Evolutionary conservation across 53 echinoderm and acorn worm genomes (phyloP).

Genomic region (Echinometra lucunter): DNA sequence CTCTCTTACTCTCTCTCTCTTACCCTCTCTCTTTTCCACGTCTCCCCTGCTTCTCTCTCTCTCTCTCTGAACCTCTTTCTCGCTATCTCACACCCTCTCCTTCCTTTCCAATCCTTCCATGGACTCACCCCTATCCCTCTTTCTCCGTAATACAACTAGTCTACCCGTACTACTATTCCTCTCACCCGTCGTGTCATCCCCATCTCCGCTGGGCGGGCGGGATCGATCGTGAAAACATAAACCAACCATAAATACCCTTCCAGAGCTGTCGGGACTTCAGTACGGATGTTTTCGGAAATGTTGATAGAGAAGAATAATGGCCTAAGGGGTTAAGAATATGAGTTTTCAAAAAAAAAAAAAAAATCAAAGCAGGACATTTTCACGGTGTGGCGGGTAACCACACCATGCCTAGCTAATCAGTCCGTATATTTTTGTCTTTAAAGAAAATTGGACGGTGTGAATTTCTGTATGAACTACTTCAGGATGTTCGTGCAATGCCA

Average conservation of each 20-base stretch:
- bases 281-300: conserved; percentile 32
- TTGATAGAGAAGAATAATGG: conserved; percentile 22
- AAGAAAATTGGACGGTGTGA: background rate
- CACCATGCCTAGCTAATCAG: background rate
- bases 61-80: background rate
- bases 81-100: background rate
- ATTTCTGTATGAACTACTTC: background rate
- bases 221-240: conserved; percentile 26
- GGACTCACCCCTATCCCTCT: background rate
- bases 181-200: background rate
- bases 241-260: conserved; percentile 25
- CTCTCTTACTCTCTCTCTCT: background rate
- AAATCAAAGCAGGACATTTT: background rate
- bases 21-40: background rate
- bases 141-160: background rate
- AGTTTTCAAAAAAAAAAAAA: background rate
- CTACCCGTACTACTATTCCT: background rate
- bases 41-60: background rate
- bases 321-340: background rate
- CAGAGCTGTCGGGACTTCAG: background rate
- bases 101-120: background rate
- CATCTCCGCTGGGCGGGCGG: conserved; percentile 17
- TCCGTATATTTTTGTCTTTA: background rate
- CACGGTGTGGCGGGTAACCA: background rate
- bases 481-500: background rate